These are phyloP conservation scores for Myopa tessellatipennis DNA, from an alignment of 2,888 invertebrate genomes.

Conservation along the genomic window DNA sequence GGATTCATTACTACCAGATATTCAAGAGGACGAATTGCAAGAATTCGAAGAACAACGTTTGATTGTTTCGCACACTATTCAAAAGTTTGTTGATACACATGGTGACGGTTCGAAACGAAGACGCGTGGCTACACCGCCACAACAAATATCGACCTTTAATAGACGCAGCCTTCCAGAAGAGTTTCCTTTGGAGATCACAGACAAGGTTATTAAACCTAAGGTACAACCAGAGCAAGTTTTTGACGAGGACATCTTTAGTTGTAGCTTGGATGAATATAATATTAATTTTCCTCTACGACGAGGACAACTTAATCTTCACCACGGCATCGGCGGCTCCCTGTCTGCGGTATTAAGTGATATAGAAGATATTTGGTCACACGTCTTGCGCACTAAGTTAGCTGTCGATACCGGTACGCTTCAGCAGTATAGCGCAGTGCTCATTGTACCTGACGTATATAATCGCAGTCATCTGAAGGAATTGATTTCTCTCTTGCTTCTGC, in stretches of 20 bases:
- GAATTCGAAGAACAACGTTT: slow-evolving; percentile 87
- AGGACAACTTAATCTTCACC: slow-evolving; percentile 89
- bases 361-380: slow-evolving; percentile 88
- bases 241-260: slow-evolving; percentile 56
- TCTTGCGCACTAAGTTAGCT: slow-evolving; percentile 80
- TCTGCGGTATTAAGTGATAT: slow-evolving; percentile 86
- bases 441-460: slow-evolving; percentile 91
- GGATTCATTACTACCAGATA: slow-evolving; percentile 55
- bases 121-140: slow-evolving; percentile 86
- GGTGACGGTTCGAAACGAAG: slow-evolving; percentile 73
- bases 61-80: slow-evolving; percentile 86
- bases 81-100: slow-evolving; percentile 78
- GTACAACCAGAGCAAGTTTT: slow-evolving; percentile 44
- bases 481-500: slow-evolving; percentile 81
- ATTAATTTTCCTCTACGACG: slow-evolving; percentile 90
- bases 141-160: slow-evolving; percentile 90
- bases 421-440: slow-evolving; percentile 85
- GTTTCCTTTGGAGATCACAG: slow-evolving; percentile 58
- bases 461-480: slow-evolving; percentile 86
- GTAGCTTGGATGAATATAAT: slow-evolving; percentile 73
- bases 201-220: slow-evolving; percentile 4
- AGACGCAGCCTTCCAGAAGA: slow-evolving; percentile 80
- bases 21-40: slow-evolving; percentile 70
- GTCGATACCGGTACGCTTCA: slow-evolving; percentile 78
- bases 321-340: slow-evolving; percentile 86